A percentile compares a stretch with the other conserved stretches of the same genome.
Evolutionary conservation across 92 coral and sea anemone genomes (phyloP).

Genomic region (Meandrina meandrites): DNA sequence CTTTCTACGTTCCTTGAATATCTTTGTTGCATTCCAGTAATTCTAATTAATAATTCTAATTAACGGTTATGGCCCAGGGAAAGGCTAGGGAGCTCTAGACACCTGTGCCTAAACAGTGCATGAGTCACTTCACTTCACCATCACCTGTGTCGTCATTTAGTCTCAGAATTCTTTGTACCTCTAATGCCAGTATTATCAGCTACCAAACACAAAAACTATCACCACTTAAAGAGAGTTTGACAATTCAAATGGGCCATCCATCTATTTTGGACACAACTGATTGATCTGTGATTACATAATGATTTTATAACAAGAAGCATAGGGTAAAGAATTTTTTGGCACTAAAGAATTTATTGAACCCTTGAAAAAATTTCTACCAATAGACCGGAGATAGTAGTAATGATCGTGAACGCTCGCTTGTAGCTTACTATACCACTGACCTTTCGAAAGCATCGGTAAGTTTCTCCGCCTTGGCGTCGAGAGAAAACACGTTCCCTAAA

Average conservation of each 20-base stretch:
- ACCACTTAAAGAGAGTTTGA: background rate
- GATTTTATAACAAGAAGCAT: background rate
- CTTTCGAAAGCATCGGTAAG: constrained; percentile 35
- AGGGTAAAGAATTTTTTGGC: background rate
- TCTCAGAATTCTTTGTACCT: background rate
- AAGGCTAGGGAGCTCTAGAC: background rate
- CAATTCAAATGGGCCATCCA: background rate
- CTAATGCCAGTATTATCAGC: background rate
- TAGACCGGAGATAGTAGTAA: background rate
- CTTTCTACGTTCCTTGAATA: background rate
- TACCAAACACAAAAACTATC: background rate
- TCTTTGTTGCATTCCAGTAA: background rate
- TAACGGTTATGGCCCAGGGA: background rate
- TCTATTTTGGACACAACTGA: background rate
- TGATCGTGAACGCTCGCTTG: background rate
- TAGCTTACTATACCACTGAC: background rate
- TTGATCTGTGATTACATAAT: background rate
- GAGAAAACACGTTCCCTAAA: constrained; percentile 49
- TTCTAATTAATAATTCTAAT: background rate
- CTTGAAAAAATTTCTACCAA: background rate
- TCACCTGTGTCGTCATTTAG: background rate
- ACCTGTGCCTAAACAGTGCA: background rate
- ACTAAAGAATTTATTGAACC: background rate
- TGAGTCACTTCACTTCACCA: background rate
- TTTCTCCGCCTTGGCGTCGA: constrained; percentile 36